These are phyloP conservation scores for Phragmatobia fuliginosa DNA, from an alignment of 2,888 invertebrate genomes.

Conservation along the genomic window DNA sequence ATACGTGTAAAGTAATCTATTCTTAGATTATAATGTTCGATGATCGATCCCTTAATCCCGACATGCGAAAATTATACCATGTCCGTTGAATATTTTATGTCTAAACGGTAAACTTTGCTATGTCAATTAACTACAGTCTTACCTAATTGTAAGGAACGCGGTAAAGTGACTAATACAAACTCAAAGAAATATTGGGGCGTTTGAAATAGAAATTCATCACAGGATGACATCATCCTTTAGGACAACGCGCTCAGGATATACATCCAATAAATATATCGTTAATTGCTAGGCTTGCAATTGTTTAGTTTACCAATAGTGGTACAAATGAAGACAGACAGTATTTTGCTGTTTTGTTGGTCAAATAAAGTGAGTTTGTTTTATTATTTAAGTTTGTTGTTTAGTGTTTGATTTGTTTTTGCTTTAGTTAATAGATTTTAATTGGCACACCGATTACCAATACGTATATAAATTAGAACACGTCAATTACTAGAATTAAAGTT, in stretches of 20 bases:
- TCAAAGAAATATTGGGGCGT: conserved; percentile 19
- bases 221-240: conserved; percentile 21
- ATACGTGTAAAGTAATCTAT: conserved; percentile 3
- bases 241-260: conserved; percentile 19
- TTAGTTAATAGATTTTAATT: not conserved
- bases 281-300: not conserved
- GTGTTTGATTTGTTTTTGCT: not conserved
- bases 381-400: not conserved
- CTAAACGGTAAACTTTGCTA: not conserved
- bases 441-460: not conserved
- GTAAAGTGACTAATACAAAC: conserved; percentile 11
- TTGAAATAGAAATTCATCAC: conserved; percentile 22
- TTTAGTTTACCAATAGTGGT: conserved; percentile 6
- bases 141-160: conserved; percentile 15
- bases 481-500: not conserved
- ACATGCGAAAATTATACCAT: conserved; percentile 46
- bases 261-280: conserved; percentile 10
- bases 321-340: conserved; percentile 21
- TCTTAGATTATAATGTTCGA: not conserved
- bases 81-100: conserved; percentile 30
- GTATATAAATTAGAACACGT: not conserved
- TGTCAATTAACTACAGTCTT: conserved; percentile 6
- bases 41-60: conserved; percentile 19
- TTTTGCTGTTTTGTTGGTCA: conserved; percentile 20
- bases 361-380: conserved; percentile 11